Evolutionary conservation across 2,888 invertebrate genomes (phyloP).

Genomic region (Epinotia brunnichana): DNA sequence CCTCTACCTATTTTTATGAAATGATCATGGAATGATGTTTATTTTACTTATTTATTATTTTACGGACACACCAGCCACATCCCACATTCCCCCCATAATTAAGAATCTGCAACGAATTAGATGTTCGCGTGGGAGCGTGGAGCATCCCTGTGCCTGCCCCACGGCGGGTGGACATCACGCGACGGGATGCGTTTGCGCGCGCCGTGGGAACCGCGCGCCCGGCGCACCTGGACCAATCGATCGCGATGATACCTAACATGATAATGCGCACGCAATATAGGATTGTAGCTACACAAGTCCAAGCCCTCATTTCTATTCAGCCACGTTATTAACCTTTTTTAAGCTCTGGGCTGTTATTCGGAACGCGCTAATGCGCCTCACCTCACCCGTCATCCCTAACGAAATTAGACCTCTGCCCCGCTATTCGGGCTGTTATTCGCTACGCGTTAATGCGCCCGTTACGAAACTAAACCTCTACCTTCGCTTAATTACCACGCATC

Average conservation of each 20-base stretch:
- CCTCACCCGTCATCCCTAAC: too few species aligned
- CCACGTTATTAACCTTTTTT: too few species aligned
- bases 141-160: conserved; percentile 52
- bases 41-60: too few species aligned
- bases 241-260: conserved; percentile 30
- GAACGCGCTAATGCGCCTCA: too few species aligned
- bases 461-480: too few species aligned
- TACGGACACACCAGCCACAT: not conserved
- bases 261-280: conserved; percentile 25
- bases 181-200: conserved; percentile 47
- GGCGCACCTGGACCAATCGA: conserved; percentile 61
- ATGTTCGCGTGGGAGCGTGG: conserved; percentile 46
- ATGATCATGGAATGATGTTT: too few species aligned
- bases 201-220: conserved; percentile 64
- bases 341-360: too few species aligned
- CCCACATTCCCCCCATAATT: conserved; percentile 1
- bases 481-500: too few species aligned
- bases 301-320: not conserved
- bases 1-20: too few species aligned
- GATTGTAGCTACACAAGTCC: not conserved
- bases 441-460: too few species aligned
- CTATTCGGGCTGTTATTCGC: too few species aligned
- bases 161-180: conserved; percentile 57
- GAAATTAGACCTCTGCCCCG: too few species aligned
- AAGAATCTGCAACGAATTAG: conserved; percentile 29